Evolutionary conservation across 2,797 vertebrate species (phyloP), one percentile per base, ranked within the genome.

Genomic region (Pseudochirops cupreus): DNA sequence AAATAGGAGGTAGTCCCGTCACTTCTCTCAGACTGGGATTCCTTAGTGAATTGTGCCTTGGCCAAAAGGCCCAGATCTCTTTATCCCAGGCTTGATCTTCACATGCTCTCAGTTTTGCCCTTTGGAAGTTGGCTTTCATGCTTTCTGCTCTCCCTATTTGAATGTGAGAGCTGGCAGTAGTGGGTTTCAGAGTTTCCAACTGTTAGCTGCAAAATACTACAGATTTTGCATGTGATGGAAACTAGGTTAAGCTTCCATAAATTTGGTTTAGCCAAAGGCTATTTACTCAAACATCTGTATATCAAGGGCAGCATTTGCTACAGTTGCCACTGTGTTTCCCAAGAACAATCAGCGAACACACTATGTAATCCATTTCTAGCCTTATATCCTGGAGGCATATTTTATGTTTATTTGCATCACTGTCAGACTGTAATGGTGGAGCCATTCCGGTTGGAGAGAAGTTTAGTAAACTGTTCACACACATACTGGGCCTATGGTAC

Each of bases 301-400:
- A 91, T 91, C 90, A 91, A 91, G 90, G 52, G 90, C 18, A 57
- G 50, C 21, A 2, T 97, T 97, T 95, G 62, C 91, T 97, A 33
- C 91, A 95, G 92, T 92, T 90, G 92, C 93, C 3, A 33, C 1
- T 91, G 29, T 97, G 1, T 96, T 97, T 54, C 95, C 97, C 93
- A 90, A 54, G 95, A 92, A 53, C 91, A 93, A 98, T 98, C 97
- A 96, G 55, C 96, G 97, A 96, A 59, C 82, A 52, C 92, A 92
- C 91, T 97, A 94, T 96, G 94, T 93, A 92, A 82, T 67, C 92
- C 97, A 67, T 95, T 94, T 96, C 94, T 97, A 96, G 93, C 96
- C n/a, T 96, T 94, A 96, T 97, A 95, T 95, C 96, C 97, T 95
- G 94, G 94, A 98, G 98, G 95, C 93, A 91, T 96, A 94, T 95